Conservation (phyloP, 1,140 invertebrate species). For the Akabosia matsudoensis region DNA sequence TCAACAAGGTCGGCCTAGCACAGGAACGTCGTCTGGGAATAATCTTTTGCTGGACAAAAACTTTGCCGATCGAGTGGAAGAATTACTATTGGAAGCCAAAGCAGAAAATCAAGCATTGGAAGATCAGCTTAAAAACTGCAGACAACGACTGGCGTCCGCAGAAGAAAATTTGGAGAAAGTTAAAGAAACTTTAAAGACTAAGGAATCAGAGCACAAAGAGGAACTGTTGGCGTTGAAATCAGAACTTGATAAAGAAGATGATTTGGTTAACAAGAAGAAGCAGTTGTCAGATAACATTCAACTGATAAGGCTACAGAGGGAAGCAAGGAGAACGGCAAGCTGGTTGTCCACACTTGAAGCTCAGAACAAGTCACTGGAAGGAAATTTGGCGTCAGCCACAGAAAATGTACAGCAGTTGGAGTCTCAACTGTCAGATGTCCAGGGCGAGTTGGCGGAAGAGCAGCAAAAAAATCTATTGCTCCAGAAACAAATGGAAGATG, state of each 20-base stretch:
- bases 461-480: not conserved
- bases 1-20: not conserved
- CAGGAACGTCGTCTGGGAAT: not conserved
- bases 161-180: slow-evolving; percentile 15
- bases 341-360: slow-evolving; percentile 7
- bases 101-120: slow-evolving; percentile 28
- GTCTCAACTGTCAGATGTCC: not conserved
- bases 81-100: slow-evolving; percentile 30
- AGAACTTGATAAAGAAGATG: not conserved
- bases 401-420: slow-evolving; percentile 3
- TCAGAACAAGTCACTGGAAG: not conserved
- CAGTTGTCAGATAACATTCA: slow-evolving; percentile 17
- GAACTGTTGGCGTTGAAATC: not conserved
- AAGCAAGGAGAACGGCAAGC: not conserved
- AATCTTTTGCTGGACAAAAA: not conserved
- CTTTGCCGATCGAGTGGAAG: slow-evolving; percentile 19
- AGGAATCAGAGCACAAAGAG: not conserved
- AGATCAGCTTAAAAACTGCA: slow-evolving; percentile 23
- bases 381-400: not conserved
- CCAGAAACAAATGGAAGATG: slow-evolving; percentile 13
- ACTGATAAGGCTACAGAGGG: slow-evolving; percentile 1
- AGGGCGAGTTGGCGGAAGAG: slow-evolving; percentile 7
- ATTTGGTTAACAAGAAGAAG: slow-evolving; percentile 1
- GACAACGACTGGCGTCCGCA: not conserved
- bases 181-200: not conserved